Percentiles rank a stretch among this genome's conserved stretches.
Evolutionary conservation across 1,140 invertebrate species (phyloP).

Genomic region (Ridgeia piscesae): DNA sequence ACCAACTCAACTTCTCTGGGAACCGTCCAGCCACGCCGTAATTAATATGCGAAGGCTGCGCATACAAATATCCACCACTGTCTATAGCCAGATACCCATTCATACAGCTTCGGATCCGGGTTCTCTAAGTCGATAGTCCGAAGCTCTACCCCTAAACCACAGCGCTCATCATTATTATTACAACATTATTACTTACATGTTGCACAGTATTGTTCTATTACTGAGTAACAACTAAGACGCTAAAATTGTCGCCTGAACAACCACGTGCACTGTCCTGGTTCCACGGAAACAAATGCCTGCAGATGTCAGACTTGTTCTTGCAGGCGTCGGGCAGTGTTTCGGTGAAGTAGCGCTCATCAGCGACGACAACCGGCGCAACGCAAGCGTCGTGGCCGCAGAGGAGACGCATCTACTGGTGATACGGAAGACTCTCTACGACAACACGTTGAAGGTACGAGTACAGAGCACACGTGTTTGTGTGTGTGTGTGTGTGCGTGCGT

Average conservation of each 20-base stretch:
- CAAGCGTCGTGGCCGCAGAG: conserved; percentile 49
- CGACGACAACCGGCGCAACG: conserved; percentile 48
- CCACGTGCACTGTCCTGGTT: not conserved
- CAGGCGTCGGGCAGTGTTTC: conserved; percentile 48
- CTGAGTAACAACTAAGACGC: not conserved
- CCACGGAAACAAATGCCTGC: not conserved
- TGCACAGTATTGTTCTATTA: not conserved
- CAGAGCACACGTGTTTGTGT: not conserved
- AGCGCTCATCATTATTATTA: too few species aligned
- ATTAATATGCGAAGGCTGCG: too few species aligned
- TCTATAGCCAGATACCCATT: too few species aligned
- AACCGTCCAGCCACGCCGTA: too few species aligned
- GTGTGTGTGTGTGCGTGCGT: not conserved
- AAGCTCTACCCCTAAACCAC: too few species aligned
- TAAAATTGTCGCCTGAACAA: not conserved
- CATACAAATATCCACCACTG: too few species aligned
- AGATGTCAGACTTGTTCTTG: conserved; percentile 16
- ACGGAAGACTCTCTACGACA: conserved; percentile 48
- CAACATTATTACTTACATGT: not conserved
- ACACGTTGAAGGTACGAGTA: conserved; percentile 43
- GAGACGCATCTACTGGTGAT: conserved; percentile 49
- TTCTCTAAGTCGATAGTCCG: too few species aligned
- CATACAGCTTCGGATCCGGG: too few species aligned
- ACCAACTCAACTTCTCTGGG: too few species aligned
- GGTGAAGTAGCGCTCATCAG: conserved; percentile 52